Conservation (phyloP, 2,797 vertebrate species). For the Notolepis coatsorum region DNA sequence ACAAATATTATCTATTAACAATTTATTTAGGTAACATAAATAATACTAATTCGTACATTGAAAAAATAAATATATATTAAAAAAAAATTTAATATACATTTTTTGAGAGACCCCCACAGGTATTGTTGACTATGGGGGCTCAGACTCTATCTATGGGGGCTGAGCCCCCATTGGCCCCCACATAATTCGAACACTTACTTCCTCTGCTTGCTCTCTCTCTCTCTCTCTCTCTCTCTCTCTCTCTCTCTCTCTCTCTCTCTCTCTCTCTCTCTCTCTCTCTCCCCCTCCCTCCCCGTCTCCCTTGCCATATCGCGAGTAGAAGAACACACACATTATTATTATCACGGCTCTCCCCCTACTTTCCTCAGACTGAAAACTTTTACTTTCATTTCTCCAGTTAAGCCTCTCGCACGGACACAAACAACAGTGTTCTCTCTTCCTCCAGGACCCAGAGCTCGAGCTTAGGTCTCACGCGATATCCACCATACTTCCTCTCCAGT, state of each 20-base stretch:
- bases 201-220: conserved; percentile 11
- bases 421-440: conserved; percentile 56
- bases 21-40: no score
- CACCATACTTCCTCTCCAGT: conserved; percentile 63
- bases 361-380: conserved; percentile 24
- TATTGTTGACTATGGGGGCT: no score
- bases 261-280: neutral
- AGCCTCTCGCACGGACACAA: conserved; percentile 30
- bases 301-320: neutral
- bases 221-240: neutral
- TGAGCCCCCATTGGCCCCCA: no score
- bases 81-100: no score
- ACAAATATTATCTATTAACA: no score
- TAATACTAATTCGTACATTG: no score
- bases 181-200: no score
- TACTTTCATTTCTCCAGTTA: conserved; percentile 43
- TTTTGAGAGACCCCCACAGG: no score
- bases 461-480: conserved; percentile 63
- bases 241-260: neutral
- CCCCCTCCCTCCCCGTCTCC: neutral
- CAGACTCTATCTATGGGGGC: no score
- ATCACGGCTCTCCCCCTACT: neutral
- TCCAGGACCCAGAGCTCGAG: conserved; percentile 67
- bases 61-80: no score
- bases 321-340: neutral